These are phyloP conservation scores for Heteromyza rotundicornis DNA, from an alignment of 2,888 invertebrate genomes.

Conservation along the genomic window DNA sequence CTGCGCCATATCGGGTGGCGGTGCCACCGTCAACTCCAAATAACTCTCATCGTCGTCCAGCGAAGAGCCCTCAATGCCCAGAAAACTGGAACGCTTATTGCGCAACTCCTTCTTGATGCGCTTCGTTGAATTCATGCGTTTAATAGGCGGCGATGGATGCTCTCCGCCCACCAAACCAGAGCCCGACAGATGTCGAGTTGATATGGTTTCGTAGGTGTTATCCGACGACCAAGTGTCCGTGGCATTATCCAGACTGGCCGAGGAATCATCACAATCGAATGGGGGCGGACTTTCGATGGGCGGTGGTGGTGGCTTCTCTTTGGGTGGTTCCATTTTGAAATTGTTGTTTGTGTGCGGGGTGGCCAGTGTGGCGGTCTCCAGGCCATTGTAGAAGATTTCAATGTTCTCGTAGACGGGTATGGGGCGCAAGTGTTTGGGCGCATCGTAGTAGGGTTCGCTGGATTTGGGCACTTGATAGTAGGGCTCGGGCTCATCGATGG, in stretches of 20 bases:
- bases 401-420: slow-evolving; percentile 70
- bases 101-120: slow-evolving; percentile 85
- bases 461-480: slow-evolving; percentile 62
- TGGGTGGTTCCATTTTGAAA: slow-evolving; percentile 72
- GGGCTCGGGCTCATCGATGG: slow-evolving; percentile 46
- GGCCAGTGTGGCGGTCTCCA: slow-evolving; percentile 31
- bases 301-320: slow-evolving; percentile 85
- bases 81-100: slow-evolving; percentile 82
- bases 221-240: slow-evolving; percentile 53
- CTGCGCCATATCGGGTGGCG: slow-evolving; percentile 80
- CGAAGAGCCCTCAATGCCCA: slow-evolving; percentile 79
- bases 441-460: slow-evolving; percentile 61
- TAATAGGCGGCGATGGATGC: slow-evolving; percentile 64
- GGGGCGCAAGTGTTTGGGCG: slow-evolving; percentile 61
- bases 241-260: slow-evolving; percentile 29
- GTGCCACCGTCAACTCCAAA: slow-evolving; percentile 72
- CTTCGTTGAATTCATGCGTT: slow-evolving; percentile 81
- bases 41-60: slow-evolving; percentile 71
- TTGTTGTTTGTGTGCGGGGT: neutral
- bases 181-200: slow-evolving; percentile 29
- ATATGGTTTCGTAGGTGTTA: slow-evolving; percentile 60
- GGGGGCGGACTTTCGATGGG: slow-evolving; percentile 64
- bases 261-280: slow-evolving; percentile 39
- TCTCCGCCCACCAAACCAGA: slow-evolving; percentile 23
- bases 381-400: slow-evolving; percentile 65